Percentiles rank a stretch among this genome's conserved stretches.
phyloP scores from a whole-genome alignment of 2,797 vertebrate genomes.

The Eutrigla gurnardus region DNA sequence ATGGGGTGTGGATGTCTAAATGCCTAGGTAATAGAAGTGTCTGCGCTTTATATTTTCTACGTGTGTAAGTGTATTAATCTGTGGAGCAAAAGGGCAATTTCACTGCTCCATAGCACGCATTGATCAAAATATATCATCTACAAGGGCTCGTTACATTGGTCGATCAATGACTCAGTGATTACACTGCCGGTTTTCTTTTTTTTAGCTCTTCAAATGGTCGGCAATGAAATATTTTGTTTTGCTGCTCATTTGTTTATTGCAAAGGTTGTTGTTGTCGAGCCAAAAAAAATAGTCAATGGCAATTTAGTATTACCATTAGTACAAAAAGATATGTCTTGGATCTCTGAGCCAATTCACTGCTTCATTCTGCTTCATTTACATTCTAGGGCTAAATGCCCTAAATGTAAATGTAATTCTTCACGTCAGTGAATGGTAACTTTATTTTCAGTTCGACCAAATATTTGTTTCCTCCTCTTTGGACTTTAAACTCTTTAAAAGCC shows the following conservation, averaged over 20 bases:
- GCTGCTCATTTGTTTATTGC: background rate
- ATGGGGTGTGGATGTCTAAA: constrained; percentile 33
- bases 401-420: too few species aligned
- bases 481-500: background rate
- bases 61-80: constrained; percentile 38
- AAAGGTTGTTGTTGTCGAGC: background rate
- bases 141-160: constrained; percentile 15
- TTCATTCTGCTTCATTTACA: background rate
- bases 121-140: constrained; percentile 20
- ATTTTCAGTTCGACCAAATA: background rate
- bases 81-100: constrained; percentile 21
- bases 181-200: constrained; percentile 6
- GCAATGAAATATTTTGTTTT: constrained; percentile 17
- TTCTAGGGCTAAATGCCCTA: too few species aligned
- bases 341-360: background rate
- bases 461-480: background rate
- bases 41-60: constrained; percentile 12
- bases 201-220: constrained; percentile 17
- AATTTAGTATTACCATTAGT: background rate
- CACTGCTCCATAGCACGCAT: constrained; percentile 4
- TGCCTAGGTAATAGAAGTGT: constrained; percentile 22
- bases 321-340: background rate
- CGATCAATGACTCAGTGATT: constrained; percentile 40
- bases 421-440: too few species aligned
- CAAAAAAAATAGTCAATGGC: background rate